Conservation (phyloP, 23 tunicate species). For the Trididemnum clinides region DNA sequence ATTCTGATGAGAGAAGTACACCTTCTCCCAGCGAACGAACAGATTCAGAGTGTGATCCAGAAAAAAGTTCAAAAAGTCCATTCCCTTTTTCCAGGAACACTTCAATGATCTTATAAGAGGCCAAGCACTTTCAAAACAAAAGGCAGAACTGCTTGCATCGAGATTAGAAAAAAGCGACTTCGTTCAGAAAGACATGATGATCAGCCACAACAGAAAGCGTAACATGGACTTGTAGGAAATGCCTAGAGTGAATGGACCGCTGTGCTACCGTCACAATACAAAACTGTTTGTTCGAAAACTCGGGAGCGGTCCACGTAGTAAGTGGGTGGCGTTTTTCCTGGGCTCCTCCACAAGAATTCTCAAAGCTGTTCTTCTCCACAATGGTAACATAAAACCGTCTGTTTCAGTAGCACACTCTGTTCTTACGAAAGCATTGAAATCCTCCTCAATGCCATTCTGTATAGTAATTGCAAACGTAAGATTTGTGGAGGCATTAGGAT, state of each 20-base stretch:
- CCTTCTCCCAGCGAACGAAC: background rate
- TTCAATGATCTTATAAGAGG: no score
- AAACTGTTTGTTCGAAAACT: background rate
- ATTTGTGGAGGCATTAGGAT: background rate
- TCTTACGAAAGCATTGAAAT: no score
- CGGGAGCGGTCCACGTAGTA: no score
- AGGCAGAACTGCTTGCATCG: no score
- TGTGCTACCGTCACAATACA: background rate
- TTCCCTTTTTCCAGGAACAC: background rate
- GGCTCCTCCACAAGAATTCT: background rate
- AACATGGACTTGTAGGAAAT: background rate
- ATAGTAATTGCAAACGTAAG: background rate
- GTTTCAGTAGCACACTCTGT: no score
- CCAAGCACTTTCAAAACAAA: no score
- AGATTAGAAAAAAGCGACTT: background rate
- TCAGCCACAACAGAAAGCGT: background rate
- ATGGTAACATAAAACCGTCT: no score
- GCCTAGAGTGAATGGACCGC: background rate
- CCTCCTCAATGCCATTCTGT: no score
- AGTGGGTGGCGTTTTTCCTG: background rate
- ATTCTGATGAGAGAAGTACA: background rate
- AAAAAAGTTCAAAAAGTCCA: background rate
- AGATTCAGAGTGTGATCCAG: background rate
- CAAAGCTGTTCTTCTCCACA: no score
- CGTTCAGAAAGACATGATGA: background rate